Evolutionary conservation across 2,888 invertebrate genomes (phyloP).

Genomic region (Anagyrus pseudococci): DNA sequence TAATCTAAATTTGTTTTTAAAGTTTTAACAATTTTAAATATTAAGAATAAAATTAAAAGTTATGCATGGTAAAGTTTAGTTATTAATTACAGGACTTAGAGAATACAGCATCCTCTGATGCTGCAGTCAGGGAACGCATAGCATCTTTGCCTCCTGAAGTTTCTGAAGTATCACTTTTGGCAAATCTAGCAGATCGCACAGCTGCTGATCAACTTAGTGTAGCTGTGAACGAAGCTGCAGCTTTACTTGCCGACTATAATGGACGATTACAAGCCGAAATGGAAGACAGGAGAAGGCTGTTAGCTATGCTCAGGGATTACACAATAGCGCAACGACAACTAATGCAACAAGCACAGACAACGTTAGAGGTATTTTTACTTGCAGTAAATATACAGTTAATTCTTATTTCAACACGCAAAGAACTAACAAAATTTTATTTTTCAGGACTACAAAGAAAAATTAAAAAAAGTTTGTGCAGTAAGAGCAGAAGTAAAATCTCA

Average conservation of each 20-base stretch:
- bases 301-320: constrained; percentile 87
- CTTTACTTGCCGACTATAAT: constrained; percentile 88
- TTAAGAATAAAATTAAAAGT: neutral
- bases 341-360: constrained; percentile 83
- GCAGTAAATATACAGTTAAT: no score
- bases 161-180: constrained; percentile 85
- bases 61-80: neutral
- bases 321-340: constrained; percentile 86
- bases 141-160: constrained; percentile 94
- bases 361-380: constrained; percentile 75
- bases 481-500: constrained; percentile 91
- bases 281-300: constrained; percentile 86
- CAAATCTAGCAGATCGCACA: constrained; percentile 84
- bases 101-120: constrained; percentile 95
- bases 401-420: neutral
- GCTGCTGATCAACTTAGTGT: constrained; percentile 79
- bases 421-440: constrained; percentile 47
- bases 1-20: no score
- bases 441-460: constrained; percentile 91
- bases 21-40: neutral
- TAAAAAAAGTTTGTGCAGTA: constrained; percentile 85
- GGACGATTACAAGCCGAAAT: constrained; percentile 84
- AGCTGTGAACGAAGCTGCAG: constrained; percentile 88
- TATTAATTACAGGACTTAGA: constrained; percentile 79
- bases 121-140: constrained; percentile 88